Base-by-base conservation (phyloP, 1,140 invertebrate species). In the Solenopsis fugax region DNA sequence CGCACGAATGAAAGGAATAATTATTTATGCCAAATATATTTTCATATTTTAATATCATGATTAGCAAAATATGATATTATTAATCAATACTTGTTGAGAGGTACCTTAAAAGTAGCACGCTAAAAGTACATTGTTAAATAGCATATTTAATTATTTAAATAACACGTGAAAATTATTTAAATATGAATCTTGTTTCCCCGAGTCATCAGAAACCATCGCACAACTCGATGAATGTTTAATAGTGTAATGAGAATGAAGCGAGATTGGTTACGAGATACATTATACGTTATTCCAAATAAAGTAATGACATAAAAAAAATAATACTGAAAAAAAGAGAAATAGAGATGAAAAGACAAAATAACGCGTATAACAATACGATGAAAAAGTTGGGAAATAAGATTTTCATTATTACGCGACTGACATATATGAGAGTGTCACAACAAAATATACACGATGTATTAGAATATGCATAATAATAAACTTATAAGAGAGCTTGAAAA, bases 301-400 rank as follows among this genome's bases (percentile, higher is more conserved):
- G 10, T 2, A 45, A 29, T 45, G 1, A 54, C 7, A 13, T 29
- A 24, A 77, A 62, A 29, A 29, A 64, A 4, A 34, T 12, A 29
- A 77, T n/a, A 16, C 21, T 2, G 1, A 18, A 29, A 18, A 71
- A 67, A 9, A 56, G 9, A 41, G 41, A 4, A 62, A 62, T 13
- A 48, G 24, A 48, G 7, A 2, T 5, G 24, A 52, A 29, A 45
- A 62, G 18, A 41, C n/a, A 6, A 77, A 16, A 21, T 29, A 7
- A 56, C 29, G 16, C 10, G 5, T 45, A 24, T 13, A 13, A n/a
- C 24, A 45, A 13, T 45, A 10, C 7, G n/a, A 29, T 9, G 16
- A 81, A 37, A 81, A 65, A 60, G 5, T 41, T 50, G 18, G 45
- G 6, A 81, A 18, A 71, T 71, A 72, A 81, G 65, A 72, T 72